Conservation (phyloP, 2,888 invertebrate species). For the Nomada ruficornis region DNA sequence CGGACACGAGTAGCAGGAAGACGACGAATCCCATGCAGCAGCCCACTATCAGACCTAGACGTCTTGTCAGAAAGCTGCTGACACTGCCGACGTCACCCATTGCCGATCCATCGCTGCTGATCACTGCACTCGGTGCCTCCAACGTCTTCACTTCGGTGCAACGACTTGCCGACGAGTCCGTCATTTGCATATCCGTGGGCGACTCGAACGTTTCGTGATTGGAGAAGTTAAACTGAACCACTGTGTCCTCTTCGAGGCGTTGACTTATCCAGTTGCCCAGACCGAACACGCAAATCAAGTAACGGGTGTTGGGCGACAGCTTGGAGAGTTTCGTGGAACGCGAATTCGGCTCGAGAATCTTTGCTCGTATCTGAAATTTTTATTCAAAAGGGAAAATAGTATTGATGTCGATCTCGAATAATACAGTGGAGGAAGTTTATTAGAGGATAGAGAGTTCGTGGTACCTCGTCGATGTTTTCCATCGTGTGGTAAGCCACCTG, state of each 20-base stretch:
- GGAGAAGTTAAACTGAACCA: constrained; percentile 76
- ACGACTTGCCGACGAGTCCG: constrained; percentile 90
- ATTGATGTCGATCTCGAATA: neutral
- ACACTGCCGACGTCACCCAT: constrained; percentile 86
- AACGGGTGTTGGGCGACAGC: constrained; percentile 91
- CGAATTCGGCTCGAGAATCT: constrained; percentile 89
- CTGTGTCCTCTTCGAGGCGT: constrained; percentile 78
- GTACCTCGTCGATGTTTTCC: constrained; percentile 86
- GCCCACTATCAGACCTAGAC: constrained; percentile 93
- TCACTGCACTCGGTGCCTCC: constrained; percentile 87
- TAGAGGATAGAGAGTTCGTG: constrained; percentile 39
- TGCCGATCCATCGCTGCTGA: constrained; percentile 83
- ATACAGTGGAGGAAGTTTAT: no score
- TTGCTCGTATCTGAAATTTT: constrained; percentile 89
- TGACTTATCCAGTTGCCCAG: constrained; percentile 90
- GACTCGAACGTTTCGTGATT: constrained; percentile 85
- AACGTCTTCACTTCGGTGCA: constrained; percentile 92
- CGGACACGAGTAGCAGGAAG: constrained; percentile 93
- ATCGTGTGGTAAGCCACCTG: constrained; percentile 93
- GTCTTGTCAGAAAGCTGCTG: constrained; percentile 91
- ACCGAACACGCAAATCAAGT: constrained; percentile 95
- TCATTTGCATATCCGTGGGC: constrained; percentile 86
- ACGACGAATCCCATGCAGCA: constrained; percentile 94
- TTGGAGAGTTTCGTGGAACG: constrained; percentile 91
- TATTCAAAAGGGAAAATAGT: neutral